A percentile compares a stretch with the other conserved stretches of the same genome.
Evolutionary conservation across 1,140 invertebrate species (phyloP).

Genomic region (Drosophila miranda): DNA sequence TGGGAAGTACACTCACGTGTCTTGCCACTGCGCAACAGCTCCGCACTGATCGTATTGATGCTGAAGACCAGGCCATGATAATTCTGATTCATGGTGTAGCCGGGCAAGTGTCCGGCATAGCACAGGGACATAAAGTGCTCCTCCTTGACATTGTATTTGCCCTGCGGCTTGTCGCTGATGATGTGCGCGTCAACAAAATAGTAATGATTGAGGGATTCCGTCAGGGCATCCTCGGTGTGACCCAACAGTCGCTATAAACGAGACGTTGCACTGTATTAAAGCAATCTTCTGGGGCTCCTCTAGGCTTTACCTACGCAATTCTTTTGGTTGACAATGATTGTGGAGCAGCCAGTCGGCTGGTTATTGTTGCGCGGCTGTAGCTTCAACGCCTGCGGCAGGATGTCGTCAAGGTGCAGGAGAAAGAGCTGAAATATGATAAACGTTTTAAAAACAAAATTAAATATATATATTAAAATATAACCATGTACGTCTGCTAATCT

Average conservation of each 20-base stretch:
- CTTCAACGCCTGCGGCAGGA: too few relatives aligned
- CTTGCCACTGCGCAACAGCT: constrained; percentile 85
- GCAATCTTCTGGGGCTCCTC: background rate
- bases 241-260: constrained; percentile 88
- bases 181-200: constrained; percentile 92
- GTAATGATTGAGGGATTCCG: constrained; percentile 89
- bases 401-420: constrained; percentile 91
- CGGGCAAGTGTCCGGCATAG: constrained; percentile 93
- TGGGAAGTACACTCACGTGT: too few relatives aligned
- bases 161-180: constrained; percentile 85
- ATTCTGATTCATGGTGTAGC: constrained; percentile 94
- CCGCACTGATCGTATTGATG: constrained; percentile 91
- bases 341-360: constrained; percentile 89
- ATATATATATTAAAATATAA: too few relatives aligned
- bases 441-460: too few relatives aligned
- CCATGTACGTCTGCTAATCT: too few relatives aligned
- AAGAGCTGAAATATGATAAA: constrained; percentile 92
- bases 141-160: constrained; percentile 86
- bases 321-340: constrained; percentile 88
- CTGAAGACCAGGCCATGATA: constrained; percentile 91
- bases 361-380: too few relatives aligned
- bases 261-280: background rate
- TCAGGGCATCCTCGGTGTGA: constrained; percentile 92
- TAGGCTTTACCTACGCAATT: constrained; percentile 73
- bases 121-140: constrained; percentile 92